Evolutionary conservation across 2,888 invertebrate genomes (phyloP).

Genomic region (Tenthredo distinguenda): DNA sequence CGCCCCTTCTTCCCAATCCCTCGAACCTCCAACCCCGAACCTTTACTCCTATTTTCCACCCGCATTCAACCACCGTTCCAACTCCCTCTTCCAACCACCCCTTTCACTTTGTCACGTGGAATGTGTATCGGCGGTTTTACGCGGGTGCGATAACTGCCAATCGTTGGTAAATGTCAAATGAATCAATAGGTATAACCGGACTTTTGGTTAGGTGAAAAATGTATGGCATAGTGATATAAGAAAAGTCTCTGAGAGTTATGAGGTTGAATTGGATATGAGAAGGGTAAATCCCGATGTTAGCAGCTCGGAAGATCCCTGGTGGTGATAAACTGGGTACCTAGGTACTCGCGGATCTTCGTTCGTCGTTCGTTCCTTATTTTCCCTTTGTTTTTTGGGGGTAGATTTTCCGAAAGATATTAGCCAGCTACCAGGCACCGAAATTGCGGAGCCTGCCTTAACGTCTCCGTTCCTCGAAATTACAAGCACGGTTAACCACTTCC

Average conservation of each 20-base stretch:
- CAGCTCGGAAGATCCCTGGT: slow-evolving; percentile 7
- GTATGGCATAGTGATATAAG: not conserved
- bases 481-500: slow-evolving; percentile 18
- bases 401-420: slow-evolving; percentile 38
- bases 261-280: slow-evolving; percentile 29
- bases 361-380: slow-evolving; percentile 49
- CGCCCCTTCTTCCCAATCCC: slow-evolving; percentile 35
- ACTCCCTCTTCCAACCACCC: not conserved
- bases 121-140: slow-evolving; percentile 5
- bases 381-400: slow-evolving; percentile 40
- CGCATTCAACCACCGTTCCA: slow-evolving; percentile 7
- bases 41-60: slow-evolving; percentile 23
- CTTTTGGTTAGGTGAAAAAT: not conserved
- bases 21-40: not conserved
- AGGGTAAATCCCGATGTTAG: slow-evolving; percentile 49
- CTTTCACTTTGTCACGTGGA: slow-evolving; percentile 11
- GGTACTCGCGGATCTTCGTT: slow-evolving; percentile 28
- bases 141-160: not conserved
- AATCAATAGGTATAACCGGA: slow-evolving; percentile 5
- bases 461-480: slow-evolving; percentile 36
- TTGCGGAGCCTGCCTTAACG: slow-evolving; percentile 10
- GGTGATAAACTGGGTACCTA: slow-evolving; percentile 44
- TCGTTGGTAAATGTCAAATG: not conserved
- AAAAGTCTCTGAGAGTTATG: not conserved
- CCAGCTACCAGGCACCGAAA: not conserved